Base-by-base conservation (phyloP, 64 coral and sea anemone species). In the Actinia equina region DNA sequence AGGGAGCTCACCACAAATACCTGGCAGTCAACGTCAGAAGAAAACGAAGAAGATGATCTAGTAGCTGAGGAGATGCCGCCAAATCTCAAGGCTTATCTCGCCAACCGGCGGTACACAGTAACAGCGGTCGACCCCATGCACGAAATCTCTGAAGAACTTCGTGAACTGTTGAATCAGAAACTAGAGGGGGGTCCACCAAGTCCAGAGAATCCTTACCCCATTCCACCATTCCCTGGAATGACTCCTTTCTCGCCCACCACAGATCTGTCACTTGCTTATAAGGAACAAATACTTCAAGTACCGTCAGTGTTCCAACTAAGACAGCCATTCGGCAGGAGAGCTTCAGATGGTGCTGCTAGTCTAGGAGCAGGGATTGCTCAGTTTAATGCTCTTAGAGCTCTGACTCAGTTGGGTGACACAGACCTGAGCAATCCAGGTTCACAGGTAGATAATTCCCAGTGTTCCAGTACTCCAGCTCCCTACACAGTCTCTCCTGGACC, bases 291-390 rank as follows among this genome's bases (percentile, higher is more conserved):
- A 86, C 85, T 97, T 16, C 94, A 97, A 79, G 91, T 97, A 51
- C 94, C 94, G 22, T 77, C 83, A 6, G 93, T 95, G 26, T 95
- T 99, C 43, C 97, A 99, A 62, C 78, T 93, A 3, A 83, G 93
- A 79, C 89, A 90, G 74, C 90, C 93, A 79, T 71, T 95, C 57
- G 93, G 91, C 49, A 90, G 97, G 79, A 92, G 97, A 71, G 97
- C 97, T 37, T 99, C 97, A 4, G 97, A 99, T 89, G 97, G 97
- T 13, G 82, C 97, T 23, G 89, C 97, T 22, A 99, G 93, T 55
- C 84, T 99, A 52, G 97, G 93, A 7, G 90, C 93, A 16, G 97
- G 97, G 4, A 99, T 99, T 71, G 93, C 97, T 16, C 93, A 99
- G 60, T 99, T 99, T 84, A 88, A 99, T 63, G 93, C 93, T 4